Percentiles rank a stretch among this genome's conserved stretches.
phyloP scores from a whole-genome alignment of 2,888 invertebrate species.

The Rapana venosa region DNA sequence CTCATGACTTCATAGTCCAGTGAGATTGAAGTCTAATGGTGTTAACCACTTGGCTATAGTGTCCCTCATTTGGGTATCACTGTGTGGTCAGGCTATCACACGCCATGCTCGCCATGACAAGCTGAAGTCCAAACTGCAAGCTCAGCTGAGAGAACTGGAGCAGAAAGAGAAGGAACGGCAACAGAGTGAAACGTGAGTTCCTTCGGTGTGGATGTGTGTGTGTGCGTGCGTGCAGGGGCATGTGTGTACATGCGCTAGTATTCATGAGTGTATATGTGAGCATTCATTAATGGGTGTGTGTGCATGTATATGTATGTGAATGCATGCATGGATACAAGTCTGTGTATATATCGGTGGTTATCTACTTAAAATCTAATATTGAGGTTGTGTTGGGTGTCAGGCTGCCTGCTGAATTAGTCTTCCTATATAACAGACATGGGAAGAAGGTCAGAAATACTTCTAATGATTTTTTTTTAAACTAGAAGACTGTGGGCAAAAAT shows the following conservation, averaged over 20 bases:
- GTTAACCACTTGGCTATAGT: no score
- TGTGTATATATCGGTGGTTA: background rate
- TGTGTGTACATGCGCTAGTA: background rate
- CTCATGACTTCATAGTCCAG: no score
- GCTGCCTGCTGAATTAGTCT: no score
- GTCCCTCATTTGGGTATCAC: no score
- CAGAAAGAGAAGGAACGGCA: conserved; percentile 66
- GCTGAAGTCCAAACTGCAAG: conserved; percentile 63
- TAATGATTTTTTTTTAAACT: no score
- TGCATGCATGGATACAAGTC: background rate
- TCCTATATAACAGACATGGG: no score
- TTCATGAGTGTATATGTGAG: background rate
- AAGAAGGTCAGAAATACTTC: no score
- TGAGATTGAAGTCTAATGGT: no score
- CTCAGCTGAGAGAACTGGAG: conserved; percentile 70
- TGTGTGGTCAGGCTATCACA: conserved; percentile 67
- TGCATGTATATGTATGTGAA: background rate
- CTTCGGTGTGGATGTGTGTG: background rate
- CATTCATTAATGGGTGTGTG: background rate
- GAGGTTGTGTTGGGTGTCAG: no score
- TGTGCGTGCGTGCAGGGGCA: background rate
- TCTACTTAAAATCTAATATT: no score
- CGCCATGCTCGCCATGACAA: conserved; percentile 72
- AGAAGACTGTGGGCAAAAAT: no score
- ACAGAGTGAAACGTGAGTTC: conserved; percentile 64